These are phyloP conservation scores for Sminthurinus signatus DNA, from an alignment of 1,140 invertebrate species.

Conservation along the genomic window DNA sequence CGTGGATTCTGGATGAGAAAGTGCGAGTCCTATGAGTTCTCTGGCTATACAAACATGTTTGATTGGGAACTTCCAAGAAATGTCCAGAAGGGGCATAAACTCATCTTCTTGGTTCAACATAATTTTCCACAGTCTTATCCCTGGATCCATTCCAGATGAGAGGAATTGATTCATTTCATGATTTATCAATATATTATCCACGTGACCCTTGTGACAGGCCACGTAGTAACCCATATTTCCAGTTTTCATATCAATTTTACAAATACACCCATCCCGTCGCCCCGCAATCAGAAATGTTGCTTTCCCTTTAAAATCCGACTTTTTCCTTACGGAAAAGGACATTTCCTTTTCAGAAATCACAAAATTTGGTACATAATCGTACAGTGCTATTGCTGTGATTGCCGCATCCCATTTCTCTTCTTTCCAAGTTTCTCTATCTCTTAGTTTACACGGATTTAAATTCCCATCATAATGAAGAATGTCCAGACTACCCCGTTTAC, in stretches of 20 bases:
- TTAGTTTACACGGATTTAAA: conserved; percentile 26
- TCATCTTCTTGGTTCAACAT: conserved; percentile 25
- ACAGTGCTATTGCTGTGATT: conserved; percentile 27
- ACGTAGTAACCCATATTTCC: conserved; percentile 16
- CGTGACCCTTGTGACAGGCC: conserved; percentile 23
- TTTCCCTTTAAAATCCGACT: conserved; percentile 1
- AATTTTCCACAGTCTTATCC: conserved; percentile 34
- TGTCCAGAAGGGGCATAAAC: conserved; percentile 33
- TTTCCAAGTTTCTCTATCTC: conserved; percentile 24
- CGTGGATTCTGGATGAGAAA: conserved; percentile 16
- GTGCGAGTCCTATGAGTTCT: conserved; percentile 23
- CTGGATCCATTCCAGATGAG: conserved; percentile 25
- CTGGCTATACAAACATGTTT: conserved; percentile 12
- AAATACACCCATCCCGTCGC: conserved; percentile 29
- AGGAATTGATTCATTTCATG: conserved; percentile 34
- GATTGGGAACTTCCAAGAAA: conserved; percentile 35
- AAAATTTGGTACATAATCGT: conserved; percentile 26
- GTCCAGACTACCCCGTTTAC: conserved; percentile 13
- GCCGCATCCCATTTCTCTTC: conserved; percentile 21
- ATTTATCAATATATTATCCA: conserved; percentile 24
- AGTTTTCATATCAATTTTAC: conserved; percentile 15
- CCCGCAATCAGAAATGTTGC: conserved; percentile 35
- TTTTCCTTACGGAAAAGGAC: conserved; percentile 20
- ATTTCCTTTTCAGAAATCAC: conserved; percentile 24
- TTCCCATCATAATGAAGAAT: conserved; percentile 23